phyloP scores from a whole-genome alignment of 2,113 vertebrate species.

The Malurus melanocephalus region DNA sequence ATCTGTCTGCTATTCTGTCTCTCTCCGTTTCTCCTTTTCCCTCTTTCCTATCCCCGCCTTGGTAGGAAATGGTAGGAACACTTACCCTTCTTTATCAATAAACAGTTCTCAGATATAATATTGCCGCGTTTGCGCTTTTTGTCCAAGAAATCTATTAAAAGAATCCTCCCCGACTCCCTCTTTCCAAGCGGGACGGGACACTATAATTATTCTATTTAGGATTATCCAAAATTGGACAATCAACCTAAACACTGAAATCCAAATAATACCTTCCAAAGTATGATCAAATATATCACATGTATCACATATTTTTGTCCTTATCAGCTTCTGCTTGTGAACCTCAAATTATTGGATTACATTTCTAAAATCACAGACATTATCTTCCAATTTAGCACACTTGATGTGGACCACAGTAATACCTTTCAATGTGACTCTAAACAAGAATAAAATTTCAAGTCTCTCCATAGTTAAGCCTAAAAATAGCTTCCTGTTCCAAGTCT shows the following conservation, averaged over 20 bases:
- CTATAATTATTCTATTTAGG: not conserved
- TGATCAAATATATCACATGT: not conserved
- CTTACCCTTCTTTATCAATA: too few species aligned
- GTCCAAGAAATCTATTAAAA: too few species aligned
- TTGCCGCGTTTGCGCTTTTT: too few species aligned
- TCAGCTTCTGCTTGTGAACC: not conserved
- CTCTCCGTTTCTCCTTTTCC: too few species aligned
- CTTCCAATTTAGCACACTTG: not conserved
- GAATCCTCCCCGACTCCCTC: too few species aligned
- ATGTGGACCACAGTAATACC: not conserved
- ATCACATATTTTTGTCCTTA: not conserved
- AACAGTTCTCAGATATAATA: too few species aligned
- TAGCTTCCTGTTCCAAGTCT: not conserved
- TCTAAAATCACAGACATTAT: not conserved
- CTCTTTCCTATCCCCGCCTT: too few species aligned
- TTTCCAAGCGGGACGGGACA: too few species aligned
- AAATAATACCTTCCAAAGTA: not conserved
- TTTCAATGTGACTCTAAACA: not conserved
- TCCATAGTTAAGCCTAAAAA: not conserved
- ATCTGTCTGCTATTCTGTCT: too few species aligned
- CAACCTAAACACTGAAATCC: not conserved
- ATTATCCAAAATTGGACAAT: not conserved
- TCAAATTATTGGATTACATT: not conserved
- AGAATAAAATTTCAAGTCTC: not conserved
- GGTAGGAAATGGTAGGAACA: too few species aligned